Evolutionary conservation across 2,888 invertebrate genomes (phyloP).

Genomic region (Luffia ferchaultella): DNA sequence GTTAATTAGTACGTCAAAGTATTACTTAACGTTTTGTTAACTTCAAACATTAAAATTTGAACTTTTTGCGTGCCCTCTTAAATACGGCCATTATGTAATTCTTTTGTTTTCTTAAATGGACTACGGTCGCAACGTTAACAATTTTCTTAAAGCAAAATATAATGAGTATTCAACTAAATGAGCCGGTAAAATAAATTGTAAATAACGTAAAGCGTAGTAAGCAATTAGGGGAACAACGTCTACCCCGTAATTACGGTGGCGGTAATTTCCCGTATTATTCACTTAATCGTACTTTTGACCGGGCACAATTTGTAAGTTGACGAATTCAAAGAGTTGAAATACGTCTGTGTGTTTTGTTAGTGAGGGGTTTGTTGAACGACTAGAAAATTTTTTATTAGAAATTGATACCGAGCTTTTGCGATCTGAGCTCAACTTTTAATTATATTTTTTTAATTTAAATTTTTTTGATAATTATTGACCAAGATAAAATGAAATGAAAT

Average conservation of each 20-base stretch:
- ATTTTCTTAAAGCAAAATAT: slow-evolving; percentile 1
- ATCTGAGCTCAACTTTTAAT: too few relatives aligned
- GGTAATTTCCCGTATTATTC: neutral
- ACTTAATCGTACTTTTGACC: neutral
- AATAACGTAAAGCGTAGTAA: slow-evolving; percentile 5
- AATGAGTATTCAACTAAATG: slow-evolving; percentile 7
- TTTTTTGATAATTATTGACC: too few relatives aligned
- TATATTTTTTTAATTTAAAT: too few relatives aligned
- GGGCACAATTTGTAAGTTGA: neutral
- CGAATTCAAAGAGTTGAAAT: neutral
- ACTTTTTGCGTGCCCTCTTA: too few relatives aligned
- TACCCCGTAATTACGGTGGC: neutral
- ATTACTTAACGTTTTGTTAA: too few relatives aligned
- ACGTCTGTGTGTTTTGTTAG: too few relatives aligned
- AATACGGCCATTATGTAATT: neutral
- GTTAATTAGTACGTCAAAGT: too few relatives aligned
- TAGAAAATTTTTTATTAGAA: too few relatives aligned
- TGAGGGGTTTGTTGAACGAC: too few relatives aligned
- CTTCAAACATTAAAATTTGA: too few relatives aligned
- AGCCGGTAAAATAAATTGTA: slow-evolving; percentile 9
- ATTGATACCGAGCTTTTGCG: too few relatives aligned
- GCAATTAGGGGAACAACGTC: slow-evolving; percentile 1
- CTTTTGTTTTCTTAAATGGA: neutral
- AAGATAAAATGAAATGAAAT: too few relatives aligned
- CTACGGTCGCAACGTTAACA: neutral